Base-by-base conservation (phyloP, 23 tunicate genomes). In the Oikopleura dioica region DNA sequence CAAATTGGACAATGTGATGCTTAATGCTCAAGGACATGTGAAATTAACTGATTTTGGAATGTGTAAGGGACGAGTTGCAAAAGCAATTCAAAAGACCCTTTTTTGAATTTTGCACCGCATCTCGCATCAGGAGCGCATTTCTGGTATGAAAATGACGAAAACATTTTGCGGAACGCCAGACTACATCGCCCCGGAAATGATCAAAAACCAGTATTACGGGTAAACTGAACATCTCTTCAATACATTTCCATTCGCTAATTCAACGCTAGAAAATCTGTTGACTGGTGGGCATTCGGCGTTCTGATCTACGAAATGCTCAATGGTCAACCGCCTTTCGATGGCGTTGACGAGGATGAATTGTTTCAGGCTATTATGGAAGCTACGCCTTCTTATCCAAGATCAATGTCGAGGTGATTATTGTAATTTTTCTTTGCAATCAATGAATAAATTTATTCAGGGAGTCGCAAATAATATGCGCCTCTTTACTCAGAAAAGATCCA, bases 221-320 rank as follows among this genome's bases (percentile, higher is more conserved):
- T n/a, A n/a, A n/a, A n/a, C n/a, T n/a, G n/a, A n/a, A n/a, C n/a
- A n/a, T n/a, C n/a, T n/a, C n/a, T n/a, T n/a, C n/a, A n/a, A n/a
- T n/a, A n/a, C n/a, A n/a, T n/a, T n/a, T n/a, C n/a, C n/a, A n/a
- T n/a, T n/a, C n/a, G n/a, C n/a, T n/a, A n/a, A n/a, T n/a, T n/a
- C n/a, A n/a, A n/a, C n/a, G n/a, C n/a, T n/a, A n/a, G 95, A 37
- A 85, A 85, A 68, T 92, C 97, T 1, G 97, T 92, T 32, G 97
- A 92, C 59, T 92, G 97, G 97, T 92, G 97, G 97, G 97, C 97
- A 0, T 92, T 76, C 36, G 97, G 97, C 35, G 97, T 92, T 37
- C 68, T 92, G 79, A 76, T 92, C 32, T 92, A 76, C 76, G 97
- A 92, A 78, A 92, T 92, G 97, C 76, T 92, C 35, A 94, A 84